phyloP scores from a whole-genome alignment of 2,797 vertebrate genomes.

The Diceros bicornis region DNA sequence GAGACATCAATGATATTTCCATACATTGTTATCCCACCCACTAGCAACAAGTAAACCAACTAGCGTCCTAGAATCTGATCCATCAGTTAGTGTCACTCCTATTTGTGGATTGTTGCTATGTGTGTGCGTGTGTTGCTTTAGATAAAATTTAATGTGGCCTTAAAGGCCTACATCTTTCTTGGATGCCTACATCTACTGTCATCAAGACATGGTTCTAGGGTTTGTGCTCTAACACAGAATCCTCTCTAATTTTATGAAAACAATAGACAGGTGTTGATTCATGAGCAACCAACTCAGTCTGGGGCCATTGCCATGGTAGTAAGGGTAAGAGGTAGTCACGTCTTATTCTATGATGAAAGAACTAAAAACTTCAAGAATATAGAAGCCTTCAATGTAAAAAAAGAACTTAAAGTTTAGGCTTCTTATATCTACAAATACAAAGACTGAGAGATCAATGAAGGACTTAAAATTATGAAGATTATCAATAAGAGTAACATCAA shows the following conservation, averaged over 20 bases:
- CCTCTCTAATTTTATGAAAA: constrained; percentile 3
- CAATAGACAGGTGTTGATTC: constrained; percentile 1
- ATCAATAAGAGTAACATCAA: background rate
- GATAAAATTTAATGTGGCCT: constrained; percentile 1
- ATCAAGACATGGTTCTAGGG: background rate
- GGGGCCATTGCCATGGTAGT: background rate
- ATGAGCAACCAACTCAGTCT: constrained; percentile 13
- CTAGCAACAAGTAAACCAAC: background rate
- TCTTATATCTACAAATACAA: background rate
- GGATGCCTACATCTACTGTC: background rate
- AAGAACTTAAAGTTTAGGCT: background rate
- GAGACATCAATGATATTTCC: constrained; percentile 7
- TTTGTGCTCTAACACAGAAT: background rate
- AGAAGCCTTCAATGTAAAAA: background rate
- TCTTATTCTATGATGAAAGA: background rate
- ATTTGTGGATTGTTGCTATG: background rate
- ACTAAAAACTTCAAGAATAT: background rate
- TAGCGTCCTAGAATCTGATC: background rate
- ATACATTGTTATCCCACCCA: background rate
- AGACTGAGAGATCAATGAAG: background rate
- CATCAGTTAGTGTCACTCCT: background rate
- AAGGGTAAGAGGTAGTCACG: background rate
- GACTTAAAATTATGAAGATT: constrained; percentile 10
- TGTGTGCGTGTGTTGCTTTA: background rate
- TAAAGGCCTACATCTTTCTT: background rate